A percentile compares a stretch with the other conserved stretches of the same genome.
Evolutionary conservation across 2,113 vertebrate genomes (phyloP).

Genomic region (Morone chrysops): DNA sequence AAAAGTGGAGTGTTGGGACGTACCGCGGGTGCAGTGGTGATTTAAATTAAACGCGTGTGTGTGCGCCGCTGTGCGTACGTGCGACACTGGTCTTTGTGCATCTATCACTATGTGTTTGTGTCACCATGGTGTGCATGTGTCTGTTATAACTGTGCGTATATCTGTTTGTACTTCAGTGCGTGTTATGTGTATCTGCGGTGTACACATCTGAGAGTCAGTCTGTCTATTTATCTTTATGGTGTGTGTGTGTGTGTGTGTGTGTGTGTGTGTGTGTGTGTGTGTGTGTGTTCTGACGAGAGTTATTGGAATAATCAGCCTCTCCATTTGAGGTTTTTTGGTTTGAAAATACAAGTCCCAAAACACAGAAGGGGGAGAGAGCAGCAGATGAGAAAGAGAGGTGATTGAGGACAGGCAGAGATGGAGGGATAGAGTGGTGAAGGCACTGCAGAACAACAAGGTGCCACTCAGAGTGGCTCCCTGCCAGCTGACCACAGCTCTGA

Average conservation of each 20-base stretch:
- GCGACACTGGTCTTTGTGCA: background rate
- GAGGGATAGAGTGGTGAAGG: conserved; percentile 42
- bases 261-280: no score
- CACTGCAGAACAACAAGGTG: conserved; percentile 47
- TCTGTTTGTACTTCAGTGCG: conserved; percentile 40
- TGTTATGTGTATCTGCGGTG: conserved; percentile 21
- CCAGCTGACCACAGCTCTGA: conserved; percentile 53
- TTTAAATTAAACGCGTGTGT: conserved; percentile 67
- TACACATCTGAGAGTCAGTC: conserved; percentile 42
- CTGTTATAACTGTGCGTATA: conserved; percentile 2
- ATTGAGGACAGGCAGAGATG: conserved; percentile 52
- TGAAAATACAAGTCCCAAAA: conserved; percentile 27
- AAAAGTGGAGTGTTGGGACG: conserved; percentile 72
- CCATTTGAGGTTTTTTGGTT: conserved; percentile 57
- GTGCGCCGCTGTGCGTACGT: conserved; percentile 13
- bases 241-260: conserved; percentile 1
- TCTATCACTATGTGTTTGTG: background rate
- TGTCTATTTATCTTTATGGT: conserved; percentile 39
- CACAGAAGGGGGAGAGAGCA: background rate
- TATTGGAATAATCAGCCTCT: conserved; percentile 70
- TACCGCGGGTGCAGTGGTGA: conserved; percentile 56
- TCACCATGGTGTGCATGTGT: background rate
- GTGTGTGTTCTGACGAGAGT: conserved; percentile 59
- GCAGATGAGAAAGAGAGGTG: conserved; percentile 33
- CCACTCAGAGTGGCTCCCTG: conserved; percentile 53